A percentile compares a stretch with the other conserved stretches of the same genome.
phyloP scores from a whole-genome alignment of 2,113 vertebrate species.

The Gasterosteus nipponicus region DNA sequence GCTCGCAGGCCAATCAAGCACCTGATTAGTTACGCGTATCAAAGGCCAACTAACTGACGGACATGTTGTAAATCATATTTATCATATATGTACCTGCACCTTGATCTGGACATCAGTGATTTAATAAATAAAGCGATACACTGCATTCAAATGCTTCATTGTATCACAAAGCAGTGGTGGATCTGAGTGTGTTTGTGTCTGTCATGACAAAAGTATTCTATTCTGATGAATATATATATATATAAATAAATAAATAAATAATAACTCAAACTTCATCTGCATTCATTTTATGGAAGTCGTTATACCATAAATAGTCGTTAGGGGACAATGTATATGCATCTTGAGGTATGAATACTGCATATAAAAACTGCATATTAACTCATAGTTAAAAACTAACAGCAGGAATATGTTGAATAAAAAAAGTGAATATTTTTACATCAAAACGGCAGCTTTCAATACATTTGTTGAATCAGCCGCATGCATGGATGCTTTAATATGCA shows the following conservation, averaged over 20 bases:
- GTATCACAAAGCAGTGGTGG: not conserved
- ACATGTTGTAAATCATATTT: not conserved
- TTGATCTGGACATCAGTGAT: not conserved
- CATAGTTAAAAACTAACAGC: no score
- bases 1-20: constrained; percentile 64
- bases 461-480: not conserved
- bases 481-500: constrained; percentile 44
- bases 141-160: not conserved
- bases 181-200: constrained; percentile 10
- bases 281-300: not conserved
- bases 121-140: not conserved
- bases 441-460: constrained; percentile 13
- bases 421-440: not conserved
- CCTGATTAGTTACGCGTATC: constrained; percentile 66
- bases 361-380: no score
- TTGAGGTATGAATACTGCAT: not conserved
- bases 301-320: not conserved
- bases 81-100: not conserved
- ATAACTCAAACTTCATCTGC: not conserved
- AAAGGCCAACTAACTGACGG: constrained; percentile 27
- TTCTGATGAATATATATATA: not conserved
- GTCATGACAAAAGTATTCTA: not conserved
- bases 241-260: not conserved
- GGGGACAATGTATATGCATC: not conserved
- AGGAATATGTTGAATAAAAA: not conserved